Percentiles rank a stretch among this genome's conserved stretches.
These are phyloP conservation scores for Aromia moschata DNA, from an alignment of 2,888 invertebrate genomes.

Conservation along the genomic window DNA sequence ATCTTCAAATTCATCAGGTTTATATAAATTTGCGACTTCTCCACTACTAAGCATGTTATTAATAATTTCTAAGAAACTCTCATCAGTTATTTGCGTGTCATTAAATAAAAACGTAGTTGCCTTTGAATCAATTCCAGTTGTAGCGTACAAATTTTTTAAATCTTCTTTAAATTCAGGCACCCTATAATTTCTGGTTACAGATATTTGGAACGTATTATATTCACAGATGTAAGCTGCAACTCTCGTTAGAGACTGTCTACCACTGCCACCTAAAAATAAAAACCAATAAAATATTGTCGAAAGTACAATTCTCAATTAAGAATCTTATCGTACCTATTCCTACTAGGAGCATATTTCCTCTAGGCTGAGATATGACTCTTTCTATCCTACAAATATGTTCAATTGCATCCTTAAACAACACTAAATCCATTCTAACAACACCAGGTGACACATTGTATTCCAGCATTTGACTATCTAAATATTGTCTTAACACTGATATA, in stretches of 20 bases:
- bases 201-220: conserved; percentile 79
- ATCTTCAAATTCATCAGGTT: conserved; percentile 88
- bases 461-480: conserved; percentile 69
- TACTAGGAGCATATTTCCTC: conserved; percentile 85
- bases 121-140: conserved; percentile 79
- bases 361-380: conserved; percentile 83
- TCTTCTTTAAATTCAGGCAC: conserved; percentile 83
- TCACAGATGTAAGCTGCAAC: conserved; percentile 84
- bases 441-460: conserved; percentile 85
- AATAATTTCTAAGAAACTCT: conserved; percentile 86
- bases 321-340: conserved; percentile 71
- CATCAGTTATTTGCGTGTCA: conserved; percentile 86
- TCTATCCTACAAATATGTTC: conserved; percentile 86
- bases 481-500: conserved; percentile 67
- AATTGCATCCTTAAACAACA: conserved; percentile 87
- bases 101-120: conserved; percentile 83
- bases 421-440: conserved; percentile 81
- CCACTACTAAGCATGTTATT: conserved; percentile 90
- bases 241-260: conserved; percentile 81
- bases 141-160: conserved; percentile 76
- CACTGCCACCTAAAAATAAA: conserved; percentile 78
- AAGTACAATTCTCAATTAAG: background rate
- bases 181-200: conserved; percentile 81
- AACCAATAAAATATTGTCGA: too few species aligned
- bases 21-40: conserved; percentile 88